Evolutionary conservation across 2,888 invertebrate species (phyloP), one percentile per base, ranked within the genome.

Genomic region (Noctua janthina): DNA sequence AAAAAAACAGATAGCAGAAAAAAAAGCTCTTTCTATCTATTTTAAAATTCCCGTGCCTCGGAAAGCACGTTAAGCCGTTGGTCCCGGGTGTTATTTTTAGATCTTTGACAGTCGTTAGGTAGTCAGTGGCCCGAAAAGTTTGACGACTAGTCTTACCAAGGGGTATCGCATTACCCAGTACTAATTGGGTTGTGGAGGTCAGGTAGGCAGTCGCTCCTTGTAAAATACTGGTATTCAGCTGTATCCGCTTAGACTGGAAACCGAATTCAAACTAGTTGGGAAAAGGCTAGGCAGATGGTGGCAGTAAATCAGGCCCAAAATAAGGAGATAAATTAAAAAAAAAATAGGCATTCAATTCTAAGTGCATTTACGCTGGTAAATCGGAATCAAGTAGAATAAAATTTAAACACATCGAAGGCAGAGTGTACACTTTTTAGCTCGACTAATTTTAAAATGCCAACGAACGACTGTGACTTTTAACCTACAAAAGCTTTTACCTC

Each of bases 391-490:
- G 29, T 79, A 77, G 62, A 79, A 39, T 39, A 39, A 39, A 39
- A 43, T 64, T 74, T 77, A 77, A 67, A 73, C 29, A 43, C 59
- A 35, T 59, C 51, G 11, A 62, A 87, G 15, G 66, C 23, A 67
- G 35, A 54, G 2, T 8, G 23, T 70, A 75, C 29, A 49, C 35
- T 73, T 77, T 75, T 76, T 74, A 82, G 66, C 29, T 77, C 15
- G 1, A 49, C 54, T 59, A 73, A 46, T 56, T 73, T 79, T 72
- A 71, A 82, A 87, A 83, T 83, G 67, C 66, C 78, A 88, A 73
- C 56, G 73, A 29, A 78, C 70, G 72, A 77, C 67, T 77, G 54
- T 73, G 78, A 82, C 85, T 78, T 54, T n/a, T 82, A 76, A 87
- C 74, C 82, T 77, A 59, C 76, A 76, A 56, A 75, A 76, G 74